These are phyloP conservation scores for Thymelicus acteon DNA, from an alignment of 2,888 invertebrate species.

Conservation along the genomic window DNA sequence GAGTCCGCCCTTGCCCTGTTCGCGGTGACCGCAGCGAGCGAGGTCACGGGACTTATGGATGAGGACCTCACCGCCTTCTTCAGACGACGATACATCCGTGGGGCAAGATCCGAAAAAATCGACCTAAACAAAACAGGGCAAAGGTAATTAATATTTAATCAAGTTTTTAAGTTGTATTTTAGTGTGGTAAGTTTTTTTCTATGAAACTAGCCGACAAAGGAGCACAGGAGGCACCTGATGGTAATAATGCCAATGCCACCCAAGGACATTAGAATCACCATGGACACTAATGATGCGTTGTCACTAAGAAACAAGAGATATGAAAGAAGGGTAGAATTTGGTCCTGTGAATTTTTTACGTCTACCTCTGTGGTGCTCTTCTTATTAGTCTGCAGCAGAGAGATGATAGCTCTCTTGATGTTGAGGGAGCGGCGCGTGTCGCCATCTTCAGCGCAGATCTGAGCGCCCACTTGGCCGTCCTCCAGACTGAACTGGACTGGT, in stretches of 20 bases:
- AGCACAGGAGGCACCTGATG: too few relatives aligned
- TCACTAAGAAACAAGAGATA: too few relatives aligned
- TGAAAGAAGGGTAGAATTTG: too few relatives aligned
- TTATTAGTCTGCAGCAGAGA: conserved; percentile 90
- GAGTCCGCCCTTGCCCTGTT: conserved; percentile 87
- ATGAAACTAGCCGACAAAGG: too few relatives aligned
- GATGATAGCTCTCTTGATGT: conserved; percentile 95
- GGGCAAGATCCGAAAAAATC: conserved; percentile 95
- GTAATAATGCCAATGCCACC: too few relatives aligned
- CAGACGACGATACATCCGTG: conserved; percentile 87
- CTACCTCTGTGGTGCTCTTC: conserved; percentile 70
- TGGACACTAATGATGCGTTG: too few relatives aligned
- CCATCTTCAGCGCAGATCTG: conserved; percentile 90
- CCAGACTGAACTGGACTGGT: conserved; percentile 90
- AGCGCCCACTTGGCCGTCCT: conserved; percentile 90
- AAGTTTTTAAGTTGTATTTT: not conserved
- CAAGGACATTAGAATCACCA: too few relatives aligned
- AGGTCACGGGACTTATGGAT: conserved; percentile 89
- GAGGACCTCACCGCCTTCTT: conserved; percentile 82
- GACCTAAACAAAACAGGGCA: conserved; percentile 61
- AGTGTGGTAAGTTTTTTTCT: too few relatives aligned
- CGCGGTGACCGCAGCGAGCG: conserved; percentile 89
- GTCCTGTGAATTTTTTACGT: too few relatives aligned
- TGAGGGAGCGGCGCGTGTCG: conserved; percentile 92
- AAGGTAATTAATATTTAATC: too few relatives aligned